Conservation (phyloP, 2,797 vertebrate species). For the Phalloptychus januarius region DNA sequence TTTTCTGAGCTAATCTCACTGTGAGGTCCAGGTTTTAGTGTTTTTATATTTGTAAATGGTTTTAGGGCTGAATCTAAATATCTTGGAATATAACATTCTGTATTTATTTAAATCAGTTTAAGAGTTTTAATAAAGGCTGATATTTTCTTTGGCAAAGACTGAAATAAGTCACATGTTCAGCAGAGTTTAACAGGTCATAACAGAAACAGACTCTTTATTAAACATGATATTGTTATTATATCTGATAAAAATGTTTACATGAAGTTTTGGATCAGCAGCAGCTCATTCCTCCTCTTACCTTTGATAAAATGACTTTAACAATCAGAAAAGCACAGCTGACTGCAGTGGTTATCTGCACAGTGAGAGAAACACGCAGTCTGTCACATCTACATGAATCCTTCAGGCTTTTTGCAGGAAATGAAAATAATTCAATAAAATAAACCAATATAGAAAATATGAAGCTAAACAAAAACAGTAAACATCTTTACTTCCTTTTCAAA, state of each 20-base stretch:
- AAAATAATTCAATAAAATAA: not conserved
- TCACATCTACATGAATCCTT: not conserved
- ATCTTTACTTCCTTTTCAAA: not conserved
- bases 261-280: not conserved
- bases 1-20: too few species aligned
- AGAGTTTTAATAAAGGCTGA: too few species aligned
- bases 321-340: constrained; percentile 94
- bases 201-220: not conserved
- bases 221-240: not conserved
- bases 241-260: not conserved
- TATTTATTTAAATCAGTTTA: too few species aligned
- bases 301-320: constrained; percentile 94
- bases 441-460: not conserved
- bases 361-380: not conserved
- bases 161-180: not conserved
- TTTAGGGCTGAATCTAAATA: too few species aligned
- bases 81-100: too few species aligned
- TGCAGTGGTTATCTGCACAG: constrained; percentile 89
- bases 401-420: not conserved
- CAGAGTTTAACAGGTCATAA: not conserved
- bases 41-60: too few species aligned
- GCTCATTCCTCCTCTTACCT: constrained; percentile 79
- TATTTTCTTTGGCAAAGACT: too few species aligned
- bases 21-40: too few species aligned
- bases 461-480: not conserved